phyloP scores from a whole-genome alignment of 2,797 vertebrate genomes.

The Microctenopoma steveboyesi region DNA sequence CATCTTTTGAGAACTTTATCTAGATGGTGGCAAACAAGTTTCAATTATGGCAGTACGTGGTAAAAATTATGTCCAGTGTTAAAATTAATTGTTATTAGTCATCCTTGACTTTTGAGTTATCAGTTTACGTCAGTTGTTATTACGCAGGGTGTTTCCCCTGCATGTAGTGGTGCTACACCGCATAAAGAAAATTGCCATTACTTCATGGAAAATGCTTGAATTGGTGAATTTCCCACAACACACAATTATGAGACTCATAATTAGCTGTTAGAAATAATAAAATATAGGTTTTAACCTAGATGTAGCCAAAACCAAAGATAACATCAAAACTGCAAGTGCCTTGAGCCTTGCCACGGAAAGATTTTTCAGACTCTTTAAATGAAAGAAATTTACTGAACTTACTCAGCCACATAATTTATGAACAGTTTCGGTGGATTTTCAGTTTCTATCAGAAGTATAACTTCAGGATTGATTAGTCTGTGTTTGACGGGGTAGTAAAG shows the following conservation, averaged over 20 bases:
- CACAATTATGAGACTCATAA: neutral
- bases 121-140: neutral
- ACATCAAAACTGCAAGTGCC: neutral
- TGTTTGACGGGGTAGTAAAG: neutral
- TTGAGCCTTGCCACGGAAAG: neutral
- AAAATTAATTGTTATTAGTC: neutral
- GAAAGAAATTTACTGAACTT: neutral
- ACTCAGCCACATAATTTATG: slow-evolving; percentile 4
- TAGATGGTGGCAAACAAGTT: neutral
- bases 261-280: neutral
- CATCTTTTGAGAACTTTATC: neutral
- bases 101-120: neutral
- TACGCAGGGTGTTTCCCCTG: slow-evolving; percentile 13
- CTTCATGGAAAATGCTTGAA: slow-evolving; percentile 11
- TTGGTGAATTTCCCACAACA: neutral
- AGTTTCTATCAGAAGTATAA: neutral
- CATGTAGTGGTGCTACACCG: neutral
- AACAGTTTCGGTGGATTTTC: neutral
- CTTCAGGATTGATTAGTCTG: neutral
- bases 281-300: neutral
- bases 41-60: neutral
- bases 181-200: slow-evolving; percentile 1
- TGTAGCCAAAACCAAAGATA: neutral
- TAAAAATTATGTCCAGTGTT: neutral
- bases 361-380: neutral